phyloP scores from a whole-genome alignment of 2,797 vertebrate species.

The Scomberomorus guttatus region DNA sequence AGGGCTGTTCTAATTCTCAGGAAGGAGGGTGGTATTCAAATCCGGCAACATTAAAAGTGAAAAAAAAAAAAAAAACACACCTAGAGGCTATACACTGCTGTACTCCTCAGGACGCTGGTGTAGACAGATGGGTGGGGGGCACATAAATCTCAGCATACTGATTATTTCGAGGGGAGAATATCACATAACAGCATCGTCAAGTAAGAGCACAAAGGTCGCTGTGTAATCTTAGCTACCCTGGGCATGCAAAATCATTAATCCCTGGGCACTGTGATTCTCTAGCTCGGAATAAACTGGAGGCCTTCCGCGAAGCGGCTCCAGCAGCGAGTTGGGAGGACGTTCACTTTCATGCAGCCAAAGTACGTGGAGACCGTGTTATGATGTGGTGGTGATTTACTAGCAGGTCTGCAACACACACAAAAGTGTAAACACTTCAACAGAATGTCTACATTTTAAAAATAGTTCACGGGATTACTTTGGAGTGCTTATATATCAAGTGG shows the following conservation, averaged over 20 bases:
- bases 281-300: slow-evolving; percentile 75
- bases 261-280: slow-evolving; percentile 83
- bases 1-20: slow-evolving; percentile 43
- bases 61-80: slow-evolving; percentile 38
- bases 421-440: slow-evolving; percentile 63
- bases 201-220: slow-evolving; percentile 94
- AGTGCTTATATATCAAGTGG: slow-evolving; percentile 54
- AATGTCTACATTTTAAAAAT: slow-evolving; percentile 54
- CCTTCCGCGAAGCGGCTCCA: slow-evolving; percentile 63
- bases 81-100: slow-evolving; percentile 44
- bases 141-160: slow-evolving; percentile 77
- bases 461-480: slow-evolving; percentile 48
- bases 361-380: slow-evolving; percentile 58
- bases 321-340: slow-evolving; percentile 40
- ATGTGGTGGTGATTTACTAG: slow-evolving; percentile 72
- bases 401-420: slow-evolving; percentile 49
- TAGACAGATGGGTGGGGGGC: slow-evolving; percentile 55
- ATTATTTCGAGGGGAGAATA: slow-evolving; percentile 82
- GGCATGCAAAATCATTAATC: slow-evolving; percentile 92
- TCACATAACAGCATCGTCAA: slow-evolving; percentile 87
- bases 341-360: slow-evolving; percentile 53
- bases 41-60: slow-evolving; percentile 41
- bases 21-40: slow-evolving; percentile 39
- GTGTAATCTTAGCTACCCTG: slow-evolving; percentile 88
- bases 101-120: slow-evolving; percentile 59